A percentile compares a stretch with the other conserved stretches of the same genome.
These are phyloP conservation scores for Harpalus rufipes DNA, from an alignment of 2,888 invertebrate genomes.

Conservation along the genomic window DNA sequence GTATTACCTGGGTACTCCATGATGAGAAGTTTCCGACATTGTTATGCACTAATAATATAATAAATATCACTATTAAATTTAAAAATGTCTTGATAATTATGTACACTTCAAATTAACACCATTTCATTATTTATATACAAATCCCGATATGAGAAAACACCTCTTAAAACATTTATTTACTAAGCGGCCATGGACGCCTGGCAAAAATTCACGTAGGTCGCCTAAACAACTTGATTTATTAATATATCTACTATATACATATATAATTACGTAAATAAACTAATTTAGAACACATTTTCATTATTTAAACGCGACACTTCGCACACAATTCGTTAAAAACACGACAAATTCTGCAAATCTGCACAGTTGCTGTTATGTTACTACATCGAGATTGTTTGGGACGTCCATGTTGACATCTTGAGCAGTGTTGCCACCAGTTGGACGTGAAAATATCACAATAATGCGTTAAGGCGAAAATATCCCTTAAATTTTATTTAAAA, in stretches of 20 bases:
- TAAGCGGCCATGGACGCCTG: constrained; percentile 73
- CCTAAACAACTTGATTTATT: constrained; percentile 52
- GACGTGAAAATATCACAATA: too few relatives aligned
- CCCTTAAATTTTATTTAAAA: too few relatives aligned
- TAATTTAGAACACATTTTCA: constrained; percentile 24
- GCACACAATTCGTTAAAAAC: constrained; percentile 55
- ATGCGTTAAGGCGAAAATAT: too few relatives aligned
- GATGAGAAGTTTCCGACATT: constrained; percentile 61
- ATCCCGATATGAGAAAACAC: constrained; percentile 7
- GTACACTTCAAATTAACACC: neutral
- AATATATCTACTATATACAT: constrained; percentile 28
- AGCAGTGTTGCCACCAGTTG: too few relatives aligned
- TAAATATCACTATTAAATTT: constrained; percentile 18
- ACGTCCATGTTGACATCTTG: constrained; percentile 56
- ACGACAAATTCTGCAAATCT: constrained; percentile 7
- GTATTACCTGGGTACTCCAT: constrained; percentile 66
- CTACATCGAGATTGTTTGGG: constrained; percentile 50
- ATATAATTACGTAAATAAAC: neutral
- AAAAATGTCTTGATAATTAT: neutral
- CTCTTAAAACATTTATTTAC: constrained; percentile 53
- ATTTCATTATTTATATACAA: constrained; percentile 25
- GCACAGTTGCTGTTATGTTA: constrained; percentile 50
- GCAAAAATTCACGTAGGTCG: constrained; percentile 72
- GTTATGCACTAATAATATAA: constrained; percentile 12
- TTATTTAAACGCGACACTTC: constrained; percentile 1